Conservation (phyloP, 92 coral and sea anemone species). For the Phenganax subtilis region DNA sequence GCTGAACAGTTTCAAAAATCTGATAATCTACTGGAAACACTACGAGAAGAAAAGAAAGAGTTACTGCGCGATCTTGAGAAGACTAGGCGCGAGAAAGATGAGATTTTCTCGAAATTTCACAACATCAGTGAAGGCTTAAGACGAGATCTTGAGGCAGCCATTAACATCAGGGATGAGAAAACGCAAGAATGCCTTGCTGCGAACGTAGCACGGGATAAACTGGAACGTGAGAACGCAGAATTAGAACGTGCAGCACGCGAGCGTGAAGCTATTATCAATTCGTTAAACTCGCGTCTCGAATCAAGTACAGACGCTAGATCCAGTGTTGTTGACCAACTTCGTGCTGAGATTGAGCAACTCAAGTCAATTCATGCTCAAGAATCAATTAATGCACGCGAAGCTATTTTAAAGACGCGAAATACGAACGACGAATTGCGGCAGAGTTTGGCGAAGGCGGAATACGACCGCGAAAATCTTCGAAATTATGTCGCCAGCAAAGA, state of each 20-base stretch:
- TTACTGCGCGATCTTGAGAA: slow-evolving; percentile 51
- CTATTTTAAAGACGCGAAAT: slow-evolving; percentile 7
- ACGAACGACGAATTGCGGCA: slow-evolving; percentile 35
- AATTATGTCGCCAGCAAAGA: slow-evolving; percentile 35
- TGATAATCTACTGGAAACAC: slow-evolving; percentile 52
- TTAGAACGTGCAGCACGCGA: slow-evolving; percentile 58
- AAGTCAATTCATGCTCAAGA: slow-evolving; percentile 21
- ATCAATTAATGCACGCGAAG: slow-evolving; percentile 11
- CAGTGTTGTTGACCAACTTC: slow-evolving; percentile 10
- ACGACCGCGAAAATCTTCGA: slow-evolving; percentile 33
- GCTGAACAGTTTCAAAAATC: slow-evolving; percentile 20
- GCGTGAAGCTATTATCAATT: slow-evolving; percentile 65
- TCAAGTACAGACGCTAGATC: neutral
- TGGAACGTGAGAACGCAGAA: slow-evolving; percentile 56
- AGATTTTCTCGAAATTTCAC: slow-evolving; percentile 65
- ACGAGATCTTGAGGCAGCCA: slow-evolving; percentile 73
- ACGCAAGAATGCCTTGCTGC: slow-evolving; percentile 20
- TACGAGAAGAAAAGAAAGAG: slow-evolving; percentile 67
- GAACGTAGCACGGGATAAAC: slow-evolving; percentile 46
- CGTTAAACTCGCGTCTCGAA: slow-evolving; percentile 40
- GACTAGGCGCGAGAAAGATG: slow-evolving; percentile 51
- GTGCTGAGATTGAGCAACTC: slow-evolving; percentile 26
- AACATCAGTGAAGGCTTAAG: slow-evolving; percentile 92
- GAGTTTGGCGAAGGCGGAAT: slow-evolving; percentile 28
- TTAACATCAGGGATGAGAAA: slow-evolving; percentile 60